Evolutionary conservation across 2,888 invertebrate species (phyloP).

Genomic region (Dasypolia templi): DNA sequence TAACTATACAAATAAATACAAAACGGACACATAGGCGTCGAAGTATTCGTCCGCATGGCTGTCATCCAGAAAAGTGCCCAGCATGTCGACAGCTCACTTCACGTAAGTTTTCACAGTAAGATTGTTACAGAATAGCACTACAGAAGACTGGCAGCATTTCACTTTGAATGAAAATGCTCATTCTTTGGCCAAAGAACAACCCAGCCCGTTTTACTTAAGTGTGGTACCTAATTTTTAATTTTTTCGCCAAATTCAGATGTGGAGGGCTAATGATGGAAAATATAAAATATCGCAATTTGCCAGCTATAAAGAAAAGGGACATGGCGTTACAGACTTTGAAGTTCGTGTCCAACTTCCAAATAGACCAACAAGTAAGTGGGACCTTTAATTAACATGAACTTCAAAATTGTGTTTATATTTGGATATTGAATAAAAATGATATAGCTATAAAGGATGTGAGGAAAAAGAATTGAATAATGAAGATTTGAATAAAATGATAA

Average conservation of each 20-base stretch:
- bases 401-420: neutral
- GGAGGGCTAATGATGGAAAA: conserved; percentile 70
- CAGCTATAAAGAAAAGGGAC: conserved; percentile 29
- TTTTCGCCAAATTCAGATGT: conserved; percentile 64
- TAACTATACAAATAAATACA: no score
- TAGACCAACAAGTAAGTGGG: conserved; percentile 63
- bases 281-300: conserved; percentile 59
- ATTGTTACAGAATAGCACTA: no score
- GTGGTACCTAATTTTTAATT: neutral
- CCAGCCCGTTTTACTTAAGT: neutral
- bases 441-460: neutral
- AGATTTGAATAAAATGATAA: neutral
- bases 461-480: neutral
- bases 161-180: no score
- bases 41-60: no score
- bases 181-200: no score
- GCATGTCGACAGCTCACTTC: no score
- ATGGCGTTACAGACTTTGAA: conserved; percentile 56
- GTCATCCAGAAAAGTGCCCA: no score
- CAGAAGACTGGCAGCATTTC: no score
- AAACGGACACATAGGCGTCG: no score
- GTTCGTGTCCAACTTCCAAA: conserved; percentile 58
- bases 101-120: no score
- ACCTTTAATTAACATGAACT: neutral
- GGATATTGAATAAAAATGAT: neutral